These are phyloP conservation scores for Siniperca undulata DNA, from an alignment of 2,797 vertebrate species.

Conservation along the genomic window DNA sequence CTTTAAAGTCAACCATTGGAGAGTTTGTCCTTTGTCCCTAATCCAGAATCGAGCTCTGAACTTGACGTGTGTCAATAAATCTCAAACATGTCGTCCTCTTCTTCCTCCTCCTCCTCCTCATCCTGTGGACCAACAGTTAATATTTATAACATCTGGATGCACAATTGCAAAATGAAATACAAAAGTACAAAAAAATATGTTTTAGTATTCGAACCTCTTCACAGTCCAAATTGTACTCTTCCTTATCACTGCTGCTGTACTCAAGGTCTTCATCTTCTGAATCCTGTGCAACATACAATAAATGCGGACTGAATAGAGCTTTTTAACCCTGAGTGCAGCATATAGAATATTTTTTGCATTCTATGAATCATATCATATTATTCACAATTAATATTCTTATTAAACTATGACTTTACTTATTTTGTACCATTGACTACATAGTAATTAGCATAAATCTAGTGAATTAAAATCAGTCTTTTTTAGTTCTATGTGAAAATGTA, in stretches of 20 bases:
- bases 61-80: slow-evolving; percentile 11
- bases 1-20: background rate
- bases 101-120: background rate
- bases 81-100: slow-evolving; percentile 26
- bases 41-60: slow-evolving; percentile 30
- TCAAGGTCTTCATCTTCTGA: slow-evolving; percentile 74
- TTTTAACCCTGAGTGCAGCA: background rate
- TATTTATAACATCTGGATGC: slow-evolving; percentile 2
- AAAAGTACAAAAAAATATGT: background rate
- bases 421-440: background rate
- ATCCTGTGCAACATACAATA: slow-evolving; percentile 63
- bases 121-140: slow-evolving; percentile 46
- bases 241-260: slow-evolving; percentile 56
- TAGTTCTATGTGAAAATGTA: background rate
- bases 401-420: background rate
- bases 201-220: slow-evolving; percentile 49
- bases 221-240: background rate
- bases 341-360: background rate
- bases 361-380: background rate
- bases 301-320: background rate
- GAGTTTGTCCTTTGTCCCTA: background rate
- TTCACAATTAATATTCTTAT: background rate
- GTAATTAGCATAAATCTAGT: background rate
- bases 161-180: background rate
- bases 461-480: background rate